These are phyloP conservation scores for Clarias magur DNA, from an alignment of 2,113 vertebrate species.

Conservation along the genomic window DNA sequence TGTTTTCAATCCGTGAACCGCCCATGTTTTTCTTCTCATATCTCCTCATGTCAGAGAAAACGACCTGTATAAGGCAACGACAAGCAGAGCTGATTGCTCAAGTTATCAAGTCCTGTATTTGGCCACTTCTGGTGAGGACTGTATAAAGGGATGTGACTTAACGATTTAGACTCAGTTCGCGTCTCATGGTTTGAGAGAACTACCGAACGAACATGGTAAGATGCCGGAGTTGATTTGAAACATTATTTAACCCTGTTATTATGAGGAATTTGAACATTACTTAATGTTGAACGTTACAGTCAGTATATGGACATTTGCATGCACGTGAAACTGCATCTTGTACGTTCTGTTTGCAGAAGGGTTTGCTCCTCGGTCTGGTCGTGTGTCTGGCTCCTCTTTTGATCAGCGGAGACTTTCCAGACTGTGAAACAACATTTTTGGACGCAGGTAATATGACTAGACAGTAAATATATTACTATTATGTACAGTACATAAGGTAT, in stretches of 20 bases:
- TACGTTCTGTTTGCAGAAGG: background rate
- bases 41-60: background rate
- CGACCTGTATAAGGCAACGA: background rate
- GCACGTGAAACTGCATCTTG: background rate
- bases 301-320: background rate
- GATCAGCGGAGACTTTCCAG: background rate
- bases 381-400: background rate
- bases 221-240: background rate
- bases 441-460: background rate
- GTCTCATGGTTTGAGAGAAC: background rate
- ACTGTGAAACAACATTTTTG: constrained; percentile 1
- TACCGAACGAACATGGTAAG: background rate
- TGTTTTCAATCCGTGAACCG: background rate
- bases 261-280: too few relatives aligned
- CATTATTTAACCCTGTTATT: too few relatives aligned
- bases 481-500: background rate
- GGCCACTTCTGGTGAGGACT: background rate
- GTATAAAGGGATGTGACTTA: background rate
- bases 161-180: background rate
- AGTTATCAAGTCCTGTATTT: background rate
- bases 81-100: background rate
- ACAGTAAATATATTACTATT: too few relatives aligned
- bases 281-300: too few relatives aligned
- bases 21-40: background rate
- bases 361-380: background rate